Conservation (phyloP, 2,113 vertebrate species). For the Pandion haliaetus region DNA sequence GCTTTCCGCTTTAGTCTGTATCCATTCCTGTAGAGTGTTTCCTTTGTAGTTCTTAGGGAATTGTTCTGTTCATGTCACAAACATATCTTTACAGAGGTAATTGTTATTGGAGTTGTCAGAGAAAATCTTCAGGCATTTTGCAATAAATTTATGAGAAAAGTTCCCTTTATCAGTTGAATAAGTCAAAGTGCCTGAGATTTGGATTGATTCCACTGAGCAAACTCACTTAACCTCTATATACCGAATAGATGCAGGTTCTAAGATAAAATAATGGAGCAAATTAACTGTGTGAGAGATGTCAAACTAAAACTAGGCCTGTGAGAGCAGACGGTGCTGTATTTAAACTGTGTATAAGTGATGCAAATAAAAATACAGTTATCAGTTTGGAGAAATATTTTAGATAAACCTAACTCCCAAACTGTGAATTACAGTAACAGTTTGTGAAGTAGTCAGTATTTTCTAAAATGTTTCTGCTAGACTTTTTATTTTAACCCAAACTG, state of each 20-base stretch:
- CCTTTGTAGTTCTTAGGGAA: neutral
- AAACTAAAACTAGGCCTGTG: neutral
- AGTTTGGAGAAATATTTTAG: neutral
- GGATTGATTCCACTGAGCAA: neutral
- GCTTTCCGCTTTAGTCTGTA: neutral
- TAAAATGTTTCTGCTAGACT: neutral
- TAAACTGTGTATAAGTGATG: neutral
- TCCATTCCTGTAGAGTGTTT: neutral
- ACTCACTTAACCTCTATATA: neutral
- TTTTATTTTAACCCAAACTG: neutral
- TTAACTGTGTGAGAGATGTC: neutral
- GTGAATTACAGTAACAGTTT: neutral
- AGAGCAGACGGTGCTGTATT: neutral
- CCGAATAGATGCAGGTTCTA: neutral
- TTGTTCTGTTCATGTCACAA: neutral
- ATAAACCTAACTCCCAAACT: neutral
- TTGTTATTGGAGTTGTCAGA: neutral
- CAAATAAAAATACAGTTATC: neutral
- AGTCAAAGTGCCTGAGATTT: neutral
- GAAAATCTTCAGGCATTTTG: neutral
- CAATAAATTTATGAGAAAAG: neutral
- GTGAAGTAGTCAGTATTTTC: neutral
- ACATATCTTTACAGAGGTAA: neutral
- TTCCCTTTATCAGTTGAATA: neutral
- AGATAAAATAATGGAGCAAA: neutral